Percentiles rank a stretch among this genome's conserved stretches.
phyloP scores from a whole-genome alignment of 2,797 vertebrate species.

The Onychomys arenicola region DNA sequence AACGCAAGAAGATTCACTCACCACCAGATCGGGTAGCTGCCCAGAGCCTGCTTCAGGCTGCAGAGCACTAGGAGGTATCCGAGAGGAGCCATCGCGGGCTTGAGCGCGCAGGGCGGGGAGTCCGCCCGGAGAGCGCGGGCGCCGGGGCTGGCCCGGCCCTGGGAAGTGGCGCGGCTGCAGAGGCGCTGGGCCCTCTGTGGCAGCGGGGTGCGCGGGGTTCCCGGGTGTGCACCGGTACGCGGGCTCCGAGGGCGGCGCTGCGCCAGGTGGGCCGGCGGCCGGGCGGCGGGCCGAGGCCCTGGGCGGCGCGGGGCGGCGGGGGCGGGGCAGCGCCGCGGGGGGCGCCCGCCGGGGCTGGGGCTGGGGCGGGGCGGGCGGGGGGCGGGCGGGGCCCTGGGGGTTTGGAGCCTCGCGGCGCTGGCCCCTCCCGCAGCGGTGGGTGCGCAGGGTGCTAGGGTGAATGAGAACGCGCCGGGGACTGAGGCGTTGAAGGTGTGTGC shows the following conservation, averaged over 20 bases:
- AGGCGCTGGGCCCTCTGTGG: conserved; percentile 73
- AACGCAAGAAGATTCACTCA: conserved; percentile 90
- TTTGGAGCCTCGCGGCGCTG: neutral
- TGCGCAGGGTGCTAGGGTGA: neutral
- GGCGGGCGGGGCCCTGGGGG: conserved; percentile 66
- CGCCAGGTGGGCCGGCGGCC: conserved; percentile 79
- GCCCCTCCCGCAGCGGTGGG: conserved; percentile 62
- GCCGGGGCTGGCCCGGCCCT: conserved; percentile 71
- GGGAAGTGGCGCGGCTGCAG: conserved; percentile 57
- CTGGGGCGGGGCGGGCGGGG: conserved; percentile 55
- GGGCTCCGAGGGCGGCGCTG: conserved; percentile 79
- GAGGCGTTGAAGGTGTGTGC: neutral
- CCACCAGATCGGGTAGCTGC: conserved; percentile 99
- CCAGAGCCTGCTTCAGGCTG: conserved; percentile 93
- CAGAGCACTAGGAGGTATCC: conserved; percentile 95
- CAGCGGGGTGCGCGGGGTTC: conserved; percentile 69
- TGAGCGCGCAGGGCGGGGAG: conserved; percentile 77
- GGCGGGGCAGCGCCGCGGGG: conserved; percentile 80
- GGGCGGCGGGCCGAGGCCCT: conserved; percentile 77
- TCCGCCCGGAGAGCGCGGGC: conserved; percentile 68
- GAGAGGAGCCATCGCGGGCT: conserved; percentile 93
- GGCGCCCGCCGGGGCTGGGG: conserved; percentile 75
- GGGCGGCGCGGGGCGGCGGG: conserved; percentile 75
- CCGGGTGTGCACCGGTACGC: conserved; percentile 59
- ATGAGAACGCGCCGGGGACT: neutral